phyloP scores from a whole-genome alignment of 2,113 vertebrate species.

The Cyprinodon variegatus region DNA sequence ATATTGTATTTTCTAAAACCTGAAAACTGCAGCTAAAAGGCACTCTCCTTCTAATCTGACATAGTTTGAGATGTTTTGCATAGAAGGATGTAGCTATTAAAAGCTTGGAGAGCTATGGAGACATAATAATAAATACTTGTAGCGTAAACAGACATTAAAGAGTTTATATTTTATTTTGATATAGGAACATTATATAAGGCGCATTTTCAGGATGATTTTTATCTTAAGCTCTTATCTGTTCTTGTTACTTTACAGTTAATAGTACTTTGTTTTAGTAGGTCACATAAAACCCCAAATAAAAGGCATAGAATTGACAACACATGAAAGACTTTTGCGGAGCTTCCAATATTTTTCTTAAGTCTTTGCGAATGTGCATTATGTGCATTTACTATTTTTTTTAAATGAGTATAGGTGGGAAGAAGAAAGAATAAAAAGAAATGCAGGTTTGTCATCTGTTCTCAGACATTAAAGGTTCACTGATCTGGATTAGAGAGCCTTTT shows the following conservation, averaged over 20 bases:
- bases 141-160: background rate
- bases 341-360: too few relatives aligned
- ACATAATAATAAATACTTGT: background rate
- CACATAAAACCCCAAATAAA: too few relatives aligned
- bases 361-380: too few relatives aligned
- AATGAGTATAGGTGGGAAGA: background rate
- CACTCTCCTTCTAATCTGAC: background rate
- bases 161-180: too few relatives aligned
- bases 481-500: conserved; percentile 10
- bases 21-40: background rate
- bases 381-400: background rate
- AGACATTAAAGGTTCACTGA: conserved; percentile 42
- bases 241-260: too few relatives aligned
- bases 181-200: too few relatives aligned
- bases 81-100: background rate
- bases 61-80: background rate
- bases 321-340: too few relatives aligned
- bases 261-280: too few relatives aligned
- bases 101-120: background rate
- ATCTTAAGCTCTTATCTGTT: too few relatives aligned
- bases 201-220: too few relatives aligned
- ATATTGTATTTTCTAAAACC: background rate
- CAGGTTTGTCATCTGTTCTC: conserved; percentile 13
- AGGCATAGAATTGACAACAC: too few relatives aligned
- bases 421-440: background rate